Base-by-base conservation (phyloP, 2,888 invertebrate genomes). In the Meta bourneti region DNA sequence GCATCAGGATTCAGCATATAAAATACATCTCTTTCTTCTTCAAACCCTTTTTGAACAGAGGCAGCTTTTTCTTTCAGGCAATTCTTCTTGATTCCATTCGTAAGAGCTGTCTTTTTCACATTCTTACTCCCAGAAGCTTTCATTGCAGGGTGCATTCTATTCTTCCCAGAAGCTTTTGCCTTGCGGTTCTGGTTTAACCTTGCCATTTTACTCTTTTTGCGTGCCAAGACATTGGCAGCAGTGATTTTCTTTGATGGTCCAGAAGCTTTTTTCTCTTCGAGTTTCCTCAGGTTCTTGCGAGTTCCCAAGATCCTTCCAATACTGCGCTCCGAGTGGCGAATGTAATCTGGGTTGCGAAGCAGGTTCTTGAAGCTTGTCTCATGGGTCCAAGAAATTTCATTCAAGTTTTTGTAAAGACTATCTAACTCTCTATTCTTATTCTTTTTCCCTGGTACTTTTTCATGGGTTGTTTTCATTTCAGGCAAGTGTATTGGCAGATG, bases 311-410 rank as follows among this genome's bases (percentile, higher is more conserved):
- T 61, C 19, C 79, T 84, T 16, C 79, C 79, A 4, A 54, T 72
- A 9, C 78, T 84, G 19, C 84, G 83, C 4, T 84, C 79, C 20
- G 84, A 84, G 54, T 88, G 81, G 7, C 88, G 72, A 52, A 83
- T 83, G n/a, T 74, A 83, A 72, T 87, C 80, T 20, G 87, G 87
- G 54, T 75, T 85, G n/a, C 54, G 75, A 0, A 92, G 80, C 71
- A 92, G 16, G 5, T 89, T 88, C 54, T 88, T 78, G 49, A 92
- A 92, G 13, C 75, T 83, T 7, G 54, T 75, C n/a, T 88, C 84
- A 6, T 84, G 83, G 8, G 84, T 61, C 91, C 91, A 92, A 48
- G 88, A 84, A 48, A 92, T 92, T 79, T 92, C 91, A 74, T 92
- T 84, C 19, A 92, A 74, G 74, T 92, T 88, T 11, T 84, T 52